Evolutionary conservation across 2,797 vertebrate species (phyloP).

Genomic region (Ctenosaura bakeri): DNA sequence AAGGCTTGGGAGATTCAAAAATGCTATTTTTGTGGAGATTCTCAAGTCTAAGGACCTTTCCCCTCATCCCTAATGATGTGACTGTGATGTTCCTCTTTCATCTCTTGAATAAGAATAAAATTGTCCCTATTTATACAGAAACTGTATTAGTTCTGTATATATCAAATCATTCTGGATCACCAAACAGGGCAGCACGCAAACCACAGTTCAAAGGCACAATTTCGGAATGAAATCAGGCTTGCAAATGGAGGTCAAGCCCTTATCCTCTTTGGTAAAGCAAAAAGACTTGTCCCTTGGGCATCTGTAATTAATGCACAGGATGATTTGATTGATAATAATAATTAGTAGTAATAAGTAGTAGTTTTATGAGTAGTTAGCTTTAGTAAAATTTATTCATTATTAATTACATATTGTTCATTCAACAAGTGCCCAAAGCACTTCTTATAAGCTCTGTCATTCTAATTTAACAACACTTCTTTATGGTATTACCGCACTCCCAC

Average conservation of each 20-base stretch:
- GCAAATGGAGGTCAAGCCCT: not conserved
- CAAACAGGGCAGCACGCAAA: not conserved
- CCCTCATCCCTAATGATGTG: not conserved
- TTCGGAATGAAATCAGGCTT: not conserved
- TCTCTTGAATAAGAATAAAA: not conserved
- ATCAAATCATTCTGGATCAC: not conserved
- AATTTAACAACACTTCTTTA: too few relatives aligned
- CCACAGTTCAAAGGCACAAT: too few relatives aligned
- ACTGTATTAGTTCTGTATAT: not conserved
- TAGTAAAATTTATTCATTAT: not conserved
- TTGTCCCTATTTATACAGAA: too few relatives aligned
- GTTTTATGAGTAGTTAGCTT: not conserved
- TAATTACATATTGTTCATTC: too few relatives aligned
- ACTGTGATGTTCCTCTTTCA: not conserved
- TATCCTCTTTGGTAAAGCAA: not conserved
- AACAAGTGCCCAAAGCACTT: too few relatives aligned
- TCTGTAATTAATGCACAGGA: not conserved
- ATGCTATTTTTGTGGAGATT: too few relatives aligned
- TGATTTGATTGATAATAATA: not conserved
- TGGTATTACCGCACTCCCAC: too few relatives aligned
- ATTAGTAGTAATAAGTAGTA: not conserved
- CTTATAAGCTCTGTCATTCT: too few relatives aligned
- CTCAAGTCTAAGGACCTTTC: not conserved
- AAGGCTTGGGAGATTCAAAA: too few relatives aligned
- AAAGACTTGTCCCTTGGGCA: not conserved